Evolutionary conservation across 2,797 vertebrate species (phyloP).

Genomic region (Sardinella longiceps): DNA sequence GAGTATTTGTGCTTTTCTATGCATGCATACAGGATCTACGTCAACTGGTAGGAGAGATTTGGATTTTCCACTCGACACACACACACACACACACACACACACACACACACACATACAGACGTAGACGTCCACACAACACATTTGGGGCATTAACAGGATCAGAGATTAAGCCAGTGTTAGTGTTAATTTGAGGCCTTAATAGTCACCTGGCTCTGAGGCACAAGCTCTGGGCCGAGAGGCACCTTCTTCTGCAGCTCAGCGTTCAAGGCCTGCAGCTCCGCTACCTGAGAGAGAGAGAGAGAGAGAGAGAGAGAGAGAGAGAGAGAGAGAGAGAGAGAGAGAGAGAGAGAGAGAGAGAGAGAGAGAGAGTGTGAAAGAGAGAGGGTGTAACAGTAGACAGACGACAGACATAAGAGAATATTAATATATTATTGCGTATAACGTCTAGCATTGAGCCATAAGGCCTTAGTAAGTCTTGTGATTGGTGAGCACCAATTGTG

Average conservation of each 20-base stretch:
- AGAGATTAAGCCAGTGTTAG: not conserved
- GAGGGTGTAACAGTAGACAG: no score
- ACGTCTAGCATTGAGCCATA: no score
- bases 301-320: not conserved
- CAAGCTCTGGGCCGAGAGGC: conserved; percentile 52
- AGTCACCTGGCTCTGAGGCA: conserved; percentile 26
- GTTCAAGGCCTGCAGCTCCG: conserved; percentile 82
- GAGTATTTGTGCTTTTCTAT: not conserved
- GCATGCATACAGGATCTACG: not conserved
- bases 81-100: no score
- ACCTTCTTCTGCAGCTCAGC: conserved; percentile 76
- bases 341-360: no score
- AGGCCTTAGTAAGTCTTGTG: no score
- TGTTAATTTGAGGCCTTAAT: not conserved
- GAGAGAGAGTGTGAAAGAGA: not conserved
- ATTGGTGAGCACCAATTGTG: no score
- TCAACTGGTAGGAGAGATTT: not conserved
- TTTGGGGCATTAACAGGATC: not conserved
- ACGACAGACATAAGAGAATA: no score
- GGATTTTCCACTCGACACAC: conserved; percentile 4
- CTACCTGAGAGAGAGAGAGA: conserved; percentile 72
- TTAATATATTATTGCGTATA: no score
- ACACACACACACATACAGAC: conserved; percentile 17
- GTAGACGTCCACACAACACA: conserved; percentile 23
- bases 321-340: not conserved